Evolutionary conservation across 1,140 invertebrate genomes (phyloP).

Genomic region (Caligus rogercresseyi): DNA sequence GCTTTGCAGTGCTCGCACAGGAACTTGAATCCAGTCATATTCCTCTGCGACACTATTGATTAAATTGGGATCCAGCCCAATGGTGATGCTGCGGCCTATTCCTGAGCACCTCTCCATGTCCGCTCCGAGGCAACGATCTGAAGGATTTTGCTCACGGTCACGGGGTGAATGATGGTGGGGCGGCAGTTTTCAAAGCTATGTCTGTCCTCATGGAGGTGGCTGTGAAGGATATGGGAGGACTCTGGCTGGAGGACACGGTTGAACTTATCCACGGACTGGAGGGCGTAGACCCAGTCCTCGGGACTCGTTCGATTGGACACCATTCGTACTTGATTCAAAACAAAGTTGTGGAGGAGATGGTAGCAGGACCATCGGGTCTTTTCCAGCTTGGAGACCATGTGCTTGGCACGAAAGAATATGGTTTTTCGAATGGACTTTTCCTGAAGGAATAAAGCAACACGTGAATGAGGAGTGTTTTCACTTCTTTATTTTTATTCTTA

Average conservation of each 20-base stretch:
- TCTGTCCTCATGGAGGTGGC: background rate
- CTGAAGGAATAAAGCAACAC: background rate
- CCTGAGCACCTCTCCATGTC: conserved; percentile 2
- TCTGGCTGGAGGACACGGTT: background rate
- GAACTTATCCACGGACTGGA: conserved; percentile 5
- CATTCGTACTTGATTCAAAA: background rate
- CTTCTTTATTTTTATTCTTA: background rate
- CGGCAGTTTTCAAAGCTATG: conserved; percentile 4
- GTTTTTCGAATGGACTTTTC: conserved; percentile 10
- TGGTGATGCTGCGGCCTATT: background rate
- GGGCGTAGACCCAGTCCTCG: conserved; percentile 10
- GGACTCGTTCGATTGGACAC: background rate
- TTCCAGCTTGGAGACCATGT: background rate
- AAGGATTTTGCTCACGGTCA: conserved; percentile 4
- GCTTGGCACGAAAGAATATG: conserved; percentile 6
- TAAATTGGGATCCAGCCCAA: background rate
- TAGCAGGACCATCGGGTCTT: background rate
- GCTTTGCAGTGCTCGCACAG: background rate
- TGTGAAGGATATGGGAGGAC: background rate
- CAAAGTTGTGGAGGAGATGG: conserved; percentile 7
- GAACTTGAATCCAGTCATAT: conserved; percentile 3
- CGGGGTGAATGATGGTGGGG: background rate
- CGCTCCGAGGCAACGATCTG: conserved; percentile 3
- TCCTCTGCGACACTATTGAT: background rate
- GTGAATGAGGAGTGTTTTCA: no score